These are phyloP conservation scores for Poecilia latipinna DNA, from an alignment of 2,113 vertebrate species.

Conservation along the genomic window DNA sequence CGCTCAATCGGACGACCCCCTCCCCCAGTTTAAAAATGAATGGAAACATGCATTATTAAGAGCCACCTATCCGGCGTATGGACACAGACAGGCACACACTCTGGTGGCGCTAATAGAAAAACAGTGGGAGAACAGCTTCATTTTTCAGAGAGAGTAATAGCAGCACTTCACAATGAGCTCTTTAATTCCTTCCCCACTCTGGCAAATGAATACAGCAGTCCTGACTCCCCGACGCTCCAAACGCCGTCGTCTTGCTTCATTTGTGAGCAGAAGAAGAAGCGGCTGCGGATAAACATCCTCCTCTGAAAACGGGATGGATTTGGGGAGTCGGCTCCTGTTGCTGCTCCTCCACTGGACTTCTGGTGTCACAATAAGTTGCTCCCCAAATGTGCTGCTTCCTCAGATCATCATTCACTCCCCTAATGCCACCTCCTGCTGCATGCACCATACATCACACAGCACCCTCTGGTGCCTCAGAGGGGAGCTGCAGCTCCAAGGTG, in stretches of 20 bases:
- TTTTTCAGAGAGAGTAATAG: constrained; percentile 76
- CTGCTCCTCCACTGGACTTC: constrained; percentile 11
- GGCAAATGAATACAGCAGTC: constrained; percentile 65
- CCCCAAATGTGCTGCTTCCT: constrained; percentile 16
- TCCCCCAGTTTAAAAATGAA: constrained; percentile 68
- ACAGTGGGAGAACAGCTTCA: constrained; percentile 72
- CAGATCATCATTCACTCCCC: constrained; percentile 49
- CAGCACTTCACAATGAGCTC: constrained; percentile 66
- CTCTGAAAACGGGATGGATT: constrained; percentile 52
- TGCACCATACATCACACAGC: constrained; percentile 59
- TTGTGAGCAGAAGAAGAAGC: constrained; percentile 43
- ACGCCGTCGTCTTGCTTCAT: constrained; percentile 52
- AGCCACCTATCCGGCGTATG: constrained; percentile 53
- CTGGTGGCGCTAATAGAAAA: constrained; percentile 73
- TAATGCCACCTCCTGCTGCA: constrained; percentile 21
- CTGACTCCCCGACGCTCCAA: constrained; percentile 48
- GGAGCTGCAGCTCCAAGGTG: constrained; percentile 10
- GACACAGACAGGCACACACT: constrained; percentile 65
- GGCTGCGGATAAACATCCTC: constrained; percentile 10
- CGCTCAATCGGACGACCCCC: constrained; percentile 14
- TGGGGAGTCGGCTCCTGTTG: constrained; percentile 36
- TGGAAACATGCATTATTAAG: constrained; percentile 77
- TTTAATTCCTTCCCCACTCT: constrained; percentile 70
- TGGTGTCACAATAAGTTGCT: constrained; percentile 26
- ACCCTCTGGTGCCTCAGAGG: constrained; percentile 60